These are phyloP conservation scores for Aethes cnicana DNA, from an alignment of 2,888 invertebrate species.

Conservation along the genomic window DNA sequence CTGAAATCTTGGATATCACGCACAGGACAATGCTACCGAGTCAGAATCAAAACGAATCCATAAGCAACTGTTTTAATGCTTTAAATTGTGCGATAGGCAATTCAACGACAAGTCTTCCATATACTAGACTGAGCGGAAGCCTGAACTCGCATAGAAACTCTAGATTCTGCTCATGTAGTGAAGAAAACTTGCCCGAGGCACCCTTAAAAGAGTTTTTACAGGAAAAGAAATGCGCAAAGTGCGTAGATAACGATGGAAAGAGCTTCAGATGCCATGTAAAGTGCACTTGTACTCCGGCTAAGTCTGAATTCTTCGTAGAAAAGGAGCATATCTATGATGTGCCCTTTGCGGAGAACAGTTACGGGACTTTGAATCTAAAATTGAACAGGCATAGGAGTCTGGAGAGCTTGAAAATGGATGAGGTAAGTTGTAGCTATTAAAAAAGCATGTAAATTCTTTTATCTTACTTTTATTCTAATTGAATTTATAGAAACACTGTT, in stretches of 20 bases:
- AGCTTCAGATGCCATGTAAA: conserved; percentile 70
- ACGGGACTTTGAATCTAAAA: conserved; percentile 24
- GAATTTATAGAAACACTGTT: no score
- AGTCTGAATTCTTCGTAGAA: conserved; percentile 60
- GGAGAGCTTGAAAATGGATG: conserved; percentile 48
- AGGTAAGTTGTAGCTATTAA: conserved; percentile 49
- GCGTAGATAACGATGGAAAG: conserved; percentile 52
- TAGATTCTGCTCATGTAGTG: conserved; percentile 53
- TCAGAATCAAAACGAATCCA: conserved; percentile 50
- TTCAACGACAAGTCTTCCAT: conserved; percentile 68
- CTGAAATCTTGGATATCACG: conserved; percentile 71
- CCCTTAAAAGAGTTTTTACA: conserved; percentile 39
- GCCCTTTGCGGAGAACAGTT: conserved; percentile 62
- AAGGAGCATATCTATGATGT: conserved; percentile 85
- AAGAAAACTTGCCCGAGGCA: conserved; percentile 44
- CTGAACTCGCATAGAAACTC: conserved; percentile 41
- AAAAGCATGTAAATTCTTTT: neutral
- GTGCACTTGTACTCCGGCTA: conserved; percentile 57
- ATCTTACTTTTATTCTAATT: neutral
- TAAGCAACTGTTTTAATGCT: conserved; percentile 69
- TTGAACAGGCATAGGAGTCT: conserved; percentile 56
- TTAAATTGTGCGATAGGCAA: conserved; percentile 67
- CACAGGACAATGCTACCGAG: conserved; percentile 57
- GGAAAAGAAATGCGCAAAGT: conserved; percentile 52
- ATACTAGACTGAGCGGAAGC: conserved; percentile 56